Base-by-base conservation (phyloP, 2,888 invertebrate species). In the Halictus quadricinctus region DNA sequence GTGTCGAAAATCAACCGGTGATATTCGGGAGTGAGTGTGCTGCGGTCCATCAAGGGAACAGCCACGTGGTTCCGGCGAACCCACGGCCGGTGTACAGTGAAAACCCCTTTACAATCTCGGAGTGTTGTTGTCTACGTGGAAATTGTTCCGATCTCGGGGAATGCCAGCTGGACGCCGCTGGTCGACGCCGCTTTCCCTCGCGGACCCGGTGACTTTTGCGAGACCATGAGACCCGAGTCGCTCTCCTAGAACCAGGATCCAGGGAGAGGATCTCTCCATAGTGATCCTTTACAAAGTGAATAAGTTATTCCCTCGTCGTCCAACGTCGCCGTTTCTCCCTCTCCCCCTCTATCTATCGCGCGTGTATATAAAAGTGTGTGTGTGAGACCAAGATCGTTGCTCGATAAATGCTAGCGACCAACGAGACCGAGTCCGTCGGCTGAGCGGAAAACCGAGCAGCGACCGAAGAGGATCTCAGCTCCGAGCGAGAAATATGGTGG, bases 401-500 rank as follows among this genome's bases (percentile, higher is more conserved):
- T n/a, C 29, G 15, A 64, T 64, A 87, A 82, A 87, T 87, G 87
- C 76, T 73, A 80, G 76, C 70, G 76, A 50, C 70, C 60, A 76
- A 69, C 74, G 79, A 78, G 36, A 43, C 46, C 15, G 58, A 43
- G 80, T 87, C 81, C 86, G 84, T 80, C 79, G 87, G 84, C 70
- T 76, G 79, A 84, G 25, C 78, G 79, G 70, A 72, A 82, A 78
- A 60, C 70, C 80, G 58, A 73, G 76, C 78, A 77, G 25, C 66
- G n/a, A 72, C 66, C 66, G 79, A 75, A 83, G 78, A 79, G 73
- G 48, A 82, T 66, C 81, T 79, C 84, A 75, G 82, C 74, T 36
- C 18, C 54, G 83, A 73, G 81, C 83, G 41, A 87, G 80, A 87
- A 93, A 93, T 94, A 97, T 97, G 96, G 97, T 97, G 93, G 96